Conservation (phyloP, 2,113 vertebrate species). For the Terrapene triunguis region DNA sequence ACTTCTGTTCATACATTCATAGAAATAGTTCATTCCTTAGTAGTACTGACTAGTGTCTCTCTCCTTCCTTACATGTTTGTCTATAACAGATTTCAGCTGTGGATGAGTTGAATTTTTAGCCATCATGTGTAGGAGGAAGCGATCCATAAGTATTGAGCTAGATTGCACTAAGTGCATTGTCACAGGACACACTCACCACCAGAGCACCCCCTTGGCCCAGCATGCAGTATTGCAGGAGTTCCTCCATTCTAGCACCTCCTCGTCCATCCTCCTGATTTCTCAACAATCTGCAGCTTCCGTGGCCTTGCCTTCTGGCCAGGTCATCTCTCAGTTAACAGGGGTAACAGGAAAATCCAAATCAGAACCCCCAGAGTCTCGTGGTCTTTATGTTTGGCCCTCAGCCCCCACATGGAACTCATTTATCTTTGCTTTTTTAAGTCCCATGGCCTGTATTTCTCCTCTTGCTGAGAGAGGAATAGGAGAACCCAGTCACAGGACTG, state of each 20-base stretch:
- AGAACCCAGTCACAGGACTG: background rate
- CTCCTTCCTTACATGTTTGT: background rate
- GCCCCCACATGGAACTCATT: background rate
- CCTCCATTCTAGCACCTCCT: too few species aligned
- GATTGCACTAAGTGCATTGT: background rate
- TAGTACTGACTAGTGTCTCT: background rate
- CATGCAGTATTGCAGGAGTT: too few species aligned
- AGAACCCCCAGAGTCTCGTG: too few species aligned
- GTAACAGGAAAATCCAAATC: too few species aligned
- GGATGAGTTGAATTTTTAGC: background rate
- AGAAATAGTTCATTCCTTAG: background rate
- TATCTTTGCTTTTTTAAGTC: background rate
- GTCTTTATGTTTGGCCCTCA: background rate
- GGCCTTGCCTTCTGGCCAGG: too few species aligned
- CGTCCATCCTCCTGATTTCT: too few species aligned
- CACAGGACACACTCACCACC: too few species aligned
- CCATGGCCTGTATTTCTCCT: background rate
- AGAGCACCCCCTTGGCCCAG: too few species aligned
- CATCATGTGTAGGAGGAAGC: background rate
- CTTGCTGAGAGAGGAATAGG: background rate
- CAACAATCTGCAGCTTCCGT: too few species aligned
- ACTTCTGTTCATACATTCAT: background rate
- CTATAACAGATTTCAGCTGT: background rate
- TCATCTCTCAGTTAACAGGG: too few species aligned
- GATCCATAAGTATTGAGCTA: background rate